These are phyloP conservation scores for Drosophila micromelanica DNA, from an alignment of 1,140 invertebrate genomes.

Conservation along the genomic window DNA sequence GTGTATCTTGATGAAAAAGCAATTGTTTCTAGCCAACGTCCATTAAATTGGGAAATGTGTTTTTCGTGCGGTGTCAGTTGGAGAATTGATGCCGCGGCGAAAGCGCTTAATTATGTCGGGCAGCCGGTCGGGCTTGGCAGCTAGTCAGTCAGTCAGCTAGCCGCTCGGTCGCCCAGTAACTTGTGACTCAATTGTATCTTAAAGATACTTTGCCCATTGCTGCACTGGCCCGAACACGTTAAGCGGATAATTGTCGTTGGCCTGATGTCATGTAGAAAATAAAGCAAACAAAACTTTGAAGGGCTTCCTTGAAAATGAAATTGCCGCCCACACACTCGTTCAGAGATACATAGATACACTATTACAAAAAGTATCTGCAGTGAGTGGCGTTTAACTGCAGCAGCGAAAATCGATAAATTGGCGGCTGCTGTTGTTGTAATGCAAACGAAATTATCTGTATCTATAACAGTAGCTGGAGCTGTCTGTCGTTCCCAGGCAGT, in stretches of 20 bases:
- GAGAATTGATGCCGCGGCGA: conserved; percentile 17
- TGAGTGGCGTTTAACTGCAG: conserved; percentile 25
- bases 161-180: conserved; percentile 18
- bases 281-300: conserved; percentile 81
- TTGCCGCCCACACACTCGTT: conserved; percentile 32
- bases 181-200: conserved; percentile 65
- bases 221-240: conserved; percentile 73
- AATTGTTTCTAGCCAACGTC: conserved; percentile 56
- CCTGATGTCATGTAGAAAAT: conserved; percentile 55
- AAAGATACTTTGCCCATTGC: conserved; percentile 76
- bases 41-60: conserved; percentile 69
- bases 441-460: conserved; percentile 6
- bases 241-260: conserved; percentile 77
- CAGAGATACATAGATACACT: conserved; percentile 14
- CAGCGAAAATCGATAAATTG: conserved; percentile 70
- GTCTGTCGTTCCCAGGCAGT: conserved; percentile 1
- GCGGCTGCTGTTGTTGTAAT: conserved; percentile 19
- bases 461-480: conserved; percentile 13
- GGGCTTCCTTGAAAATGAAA: conserved; percentile 68
- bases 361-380: conserved; percentile 39
- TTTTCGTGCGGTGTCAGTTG: conserved; percentile 24
- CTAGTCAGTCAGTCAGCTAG: neutral
- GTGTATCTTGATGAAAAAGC: conserved; percentile 48
- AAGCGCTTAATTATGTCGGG: conserved; percentile 57
- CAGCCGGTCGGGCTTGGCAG: neutral